A percentile compares a stretch with the other conserved stretches of the same genome.
Conservation (phyloP, 2,113 vertebrate genomes). For the Mobula birostris region DNA sequence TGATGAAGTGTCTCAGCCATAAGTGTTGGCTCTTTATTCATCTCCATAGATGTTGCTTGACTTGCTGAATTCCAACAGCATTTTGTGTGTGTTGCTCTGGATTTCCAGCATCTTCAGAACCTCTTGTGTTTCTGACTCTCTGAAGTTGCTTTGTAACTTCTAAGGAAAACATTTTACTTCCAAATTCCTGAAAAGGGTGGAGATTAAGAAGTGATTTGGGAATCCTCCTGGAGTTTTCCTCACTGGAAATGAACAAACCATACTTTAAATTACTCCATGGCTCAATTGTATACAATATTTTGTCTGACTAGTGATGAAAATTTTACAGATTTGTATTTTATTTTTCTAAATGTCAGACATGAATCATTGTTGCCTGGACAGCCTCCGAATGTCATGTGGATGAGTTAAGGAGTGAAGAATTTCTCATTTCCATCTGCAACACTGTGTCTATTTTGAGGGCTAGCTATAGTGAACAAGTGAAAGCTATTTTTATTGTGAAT, state of each 20-base stretch:
- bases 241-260: not conserved
- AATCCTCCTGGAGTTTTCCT: not conserved
- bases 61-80: too few relatives aligned
- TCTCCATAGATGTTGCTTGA: too few relatives aligned
- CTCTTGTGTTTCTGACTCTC: too few relatives aligned
- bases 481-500: not conserved
- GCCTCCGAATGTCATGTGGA: not conserved
- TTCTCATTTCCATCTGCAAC: not conserved
- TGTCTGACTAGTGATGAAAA: not conserved
- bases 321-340: slow-evolving; percentile 3
- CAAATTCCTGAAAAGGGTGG: not conserved
- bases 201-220: not conserved
- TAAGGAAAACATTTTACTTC: not conserved
- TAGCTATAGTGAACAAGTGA: not conserved
- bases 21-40: too few relatives aligned
- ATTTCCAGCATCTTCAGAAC: too few relatives aligned
- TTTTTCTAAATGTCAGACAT: slow-evolving; percentile 12
- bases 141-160: too few relatives aligned
- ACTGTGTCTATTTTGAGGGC: not conserved
- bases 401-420: slow-evolving; percentile 3
- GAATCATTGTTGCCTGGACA: not conserved
- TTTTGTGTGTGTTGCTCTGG: too few relatives aligned
- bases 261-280: not conserved
- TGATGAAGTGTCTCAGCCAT: too few relatives aligned
- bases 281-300: not conserved